These are phyloP conservation scores for Platygyra sinensis DNA, from an alignment of 64 coral and sea anemone species.

Conservation along the genomic window DNA sequence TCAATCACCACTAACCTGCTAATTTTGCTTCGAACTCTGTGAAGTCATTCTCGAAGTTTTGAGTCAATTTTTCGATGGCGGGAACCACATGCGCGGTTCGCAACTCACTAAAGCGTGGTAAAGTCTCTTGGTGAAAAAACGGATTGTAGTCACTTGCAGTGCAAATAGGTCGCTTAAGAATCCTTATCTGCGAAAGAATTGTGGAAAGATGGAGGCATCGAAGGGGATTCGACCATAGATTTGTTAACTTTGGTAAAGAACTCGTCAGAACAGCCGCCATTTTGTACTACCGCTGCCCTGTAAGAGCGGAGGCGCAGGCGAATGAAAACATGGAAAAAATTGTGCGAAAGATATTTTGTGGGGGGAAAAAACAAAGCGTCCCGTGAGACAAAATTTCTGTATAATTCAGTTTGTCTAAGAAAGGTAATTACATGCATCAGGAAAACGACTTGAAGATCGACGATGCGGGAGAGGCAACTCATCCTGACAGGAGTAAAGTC, in stretches of 20 bases:
- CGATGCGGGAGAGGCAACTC: too few species aligned
- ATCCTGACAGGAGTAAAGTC: too few species aligned
- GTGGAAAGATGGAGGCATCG: conserved; percentile 84
- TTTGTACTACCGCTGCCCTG: conserved; percentile 35
- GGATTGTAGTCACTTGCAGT: conserved; percentile 79
- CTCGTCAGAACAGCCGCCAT: conserved; percentile 55
- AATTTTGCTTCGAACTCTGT: conserved; percentile 67
- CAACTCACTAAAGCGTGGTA: conserved; percentile 70
- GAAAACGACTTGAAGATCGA: too few species aligned
- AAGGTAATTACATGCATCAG: too few species aligned
- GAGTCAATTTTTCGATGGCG: conserved; percentile 27
- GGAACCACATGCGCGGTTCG: conserved; percentile 63
- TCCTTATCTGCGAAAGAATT: conserved; percentile 66
- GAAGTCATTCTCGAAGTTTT: conserved; percentile 67
- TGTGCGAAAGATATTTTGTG: too few species aligned
- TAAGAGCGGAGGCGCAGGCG: neutral
- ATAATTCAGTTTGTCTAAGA: too few species aligned
- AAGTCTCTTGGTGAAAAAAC: conserved; percentile 60
- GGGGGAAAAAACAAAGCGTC: too few species aligned
- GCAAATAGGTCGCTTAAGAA: conserved; percentile 72
- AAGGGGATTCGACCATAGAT: conserved; percentile 64
- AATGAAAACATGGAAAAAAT: too few species aligned
- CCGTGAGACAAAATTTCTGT: too few species aligned
- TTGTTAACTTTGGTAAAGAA: conserved; percentile 25
- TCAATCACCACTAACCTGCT: conserved; percentile 44